Evolutionary conservation across 2,113 vertebrate species (phyloP).

Genomic region (Mus pahari): DNA sequence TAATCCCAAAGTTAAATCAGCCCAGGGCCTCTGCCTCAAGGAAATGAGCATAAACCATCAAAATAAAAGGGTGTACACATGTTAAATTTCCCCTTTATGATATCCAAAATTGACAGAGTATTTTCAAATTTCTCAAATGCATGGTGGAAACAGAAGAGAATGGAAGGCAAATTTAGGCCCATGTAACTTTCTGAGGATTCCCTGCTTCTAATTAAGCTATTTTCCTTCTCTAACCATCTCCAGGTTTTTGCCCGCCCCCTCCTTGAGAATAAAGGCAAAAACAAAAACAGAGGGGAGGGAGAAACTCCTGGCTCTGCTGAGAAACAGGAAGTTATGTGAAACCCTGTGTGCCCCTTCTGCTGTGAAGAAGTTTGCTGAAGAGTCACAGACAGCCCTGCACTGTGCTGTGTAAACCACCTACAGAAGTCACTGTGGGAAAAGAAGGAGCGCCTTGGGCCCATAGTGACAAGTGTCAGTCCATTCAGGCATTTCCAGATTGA

Average conservation of each 20-base stretch:
- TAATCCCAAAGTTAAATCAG: slow-evolving; percentile 42
- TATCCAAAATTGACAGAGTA: neutral
- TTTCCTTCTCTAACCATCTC: slow-evolving; percentile 61
- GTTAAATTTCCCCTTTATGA: neutral
- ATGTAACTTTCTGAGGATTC: slow-evolving; percentile 48
- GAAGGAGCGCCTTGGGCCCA: slow-evolving; percentile 65
- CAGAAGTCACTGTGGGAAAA: slow-evolving; percentile 78
- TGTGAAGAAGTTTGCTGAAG: slow-evolving; percentile 60
- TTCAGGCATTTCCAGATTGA: slow-evolving; percentile 29
- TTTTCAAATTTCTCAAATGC: slow-evolving; percentile 1
- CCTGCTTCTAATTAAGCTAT: slow-evolving; percentile 76
- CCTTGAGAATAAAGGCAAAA: slow-evolving; percentile 58
- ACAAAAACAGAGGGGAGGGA: slow-evolving; percentile 46
- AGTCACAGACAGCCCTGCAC: slow-evolving; percentile 57
- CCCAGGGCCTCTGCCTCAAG: slow-evolving; percentile 2
- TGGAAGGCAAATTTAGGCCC: neutral
- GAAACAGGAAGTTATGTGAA: slow-evolving; percentile 64
- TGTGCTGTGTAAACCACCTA: slow-evolving; percentile 63
- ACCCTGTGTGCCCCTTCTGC: slow-evolving; percentile 55
- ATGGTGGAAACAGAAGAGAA: neutral
- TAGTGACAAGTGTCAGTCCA: slow-evolving; percentile 62
- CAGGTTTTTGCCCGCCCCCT: neutral
- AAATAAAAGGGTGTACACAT: neutral
- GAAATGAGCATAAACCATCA: neutral
- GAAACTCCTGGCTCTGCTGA: neutral